Conservation (phyloP, 2,888 invertebrate species). For the Chironomus tentans region DNA sequence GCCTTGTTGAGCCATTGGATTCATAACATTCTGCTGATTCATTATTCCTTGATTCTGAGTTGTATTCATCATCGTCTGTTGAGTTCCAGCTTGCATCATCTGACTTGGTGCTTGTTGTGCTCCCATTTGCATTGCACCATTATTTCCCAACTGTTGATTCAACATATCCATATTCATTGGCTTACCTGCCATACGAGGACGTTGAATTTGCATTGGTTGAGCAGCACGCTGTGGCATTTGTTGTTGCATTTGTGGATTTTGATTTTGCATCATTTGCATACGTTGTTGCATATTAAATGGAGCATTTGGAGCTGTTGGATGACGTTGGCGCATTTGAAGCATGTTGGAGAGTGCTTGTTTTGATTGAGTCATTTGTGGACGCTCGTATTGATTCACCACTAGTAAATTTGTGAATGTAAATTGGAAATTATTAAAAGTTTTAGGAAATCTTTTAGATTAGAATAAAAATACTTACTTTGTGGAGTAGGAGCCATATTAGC, state of each 20-base stretch:
- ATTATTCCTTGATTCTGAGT: constrained; percentile 29
- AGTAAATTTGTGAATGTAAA: background rate
- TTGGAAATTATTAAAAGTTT: background rate
- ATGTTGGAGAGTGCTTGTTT: constrained; percentile 81
- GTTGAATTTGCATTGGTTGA: constrained; percentile 33
- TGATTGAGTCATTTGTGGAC: constrained; percentile 54
- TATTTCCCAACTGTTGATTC: constrained; percentile 29
- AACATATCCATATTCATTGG: constrained; percentile 30
- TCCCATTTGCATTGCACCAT: constrained; percentile 2
- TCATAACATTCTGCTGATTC: constrained; percentile 31
- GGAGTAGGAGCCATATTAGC: background rate
- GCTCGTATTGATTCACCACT: constrained; percentile 42
- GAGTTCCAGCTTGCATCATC: constrained; percentile 29
- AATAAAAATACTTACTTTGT: constrained; percentile 32
- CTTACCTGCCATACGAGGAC: constrained; percentile 14
- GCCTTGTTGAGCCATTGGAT: constrained; percentile 11
- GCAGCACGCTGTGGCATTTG: constrained; percentile 39
- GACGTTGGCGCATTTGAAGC: constrained; percentile 62
- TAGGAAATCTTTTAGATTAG: background rate
- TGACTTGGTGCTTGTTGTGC: constrained; percentile 31
- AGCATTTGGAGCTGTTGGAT: constrained; percentile 32
- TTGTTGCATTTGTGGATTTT: constrained; percentile 35
- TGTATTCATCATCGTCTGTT: constrained; percentile 40
- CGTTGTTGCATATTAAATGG: constrained; percentile 36
- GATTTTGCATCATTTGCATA: constrained; percentile 39